Evolutionary conservation across 1,140 invertebrate species (phyloP).

Genomic region (Drosophila hydei): DNA sequence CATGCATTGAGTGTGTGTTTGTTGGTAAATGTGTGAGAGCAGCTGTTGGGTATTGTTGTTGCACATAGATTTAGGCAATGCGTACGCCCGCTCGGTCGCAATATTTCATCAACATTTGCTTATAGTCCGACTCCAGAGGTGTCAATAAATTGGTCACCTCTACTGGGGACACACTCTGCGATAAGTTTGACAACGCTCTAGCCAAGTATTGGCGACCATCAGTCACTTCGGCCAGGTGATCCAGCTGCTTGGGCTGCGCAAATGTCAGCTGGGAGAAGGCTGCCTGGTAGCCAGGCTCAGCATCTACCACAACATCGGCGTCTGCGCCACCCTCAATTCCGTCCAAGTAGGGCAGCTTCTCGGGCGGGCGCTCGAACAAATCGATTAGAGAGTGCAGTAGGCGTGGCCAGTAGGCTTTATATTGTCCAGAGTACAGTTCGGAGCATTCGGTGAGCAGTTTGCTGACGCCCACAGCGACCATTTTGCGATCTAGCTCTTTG

Average conservation of each 20-base stretch:
- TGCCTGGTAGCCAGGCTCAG: conserved; percentile 92
- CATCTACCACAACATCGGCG: conserved; percentile 86
- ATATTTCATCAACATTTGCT: conserved; percentile 80
- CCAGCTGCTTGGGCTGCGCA: conserved; percentile 89
- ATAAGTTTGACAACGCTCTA: conserved; percentile 87
- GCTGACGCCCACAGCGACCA: conserved; percentile 94
- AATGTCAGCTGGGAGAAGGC: conserved; percentile 94
- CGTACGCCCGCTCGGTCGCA: conserved; percentile 74
- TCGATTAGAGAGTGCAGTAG: conserved; percentile 90
- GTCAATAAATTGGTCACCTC: conserved; percentile 85
- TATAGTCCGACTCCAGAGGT: conserved; percentile 63
- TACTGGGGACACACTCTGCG: conserved; percentile 86
- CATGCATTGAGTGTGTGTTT: conserved; percentile 15
- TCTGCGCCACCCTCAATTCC: conserved; percentile 89
- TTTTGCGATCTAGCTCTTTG: conserved; percentile 92
- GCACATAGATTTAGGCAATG: conserved; percentile 50
- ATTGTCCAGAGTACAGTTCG: conserved; percentile 68
- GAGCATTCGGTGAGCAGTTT: conserved; percentile 92
- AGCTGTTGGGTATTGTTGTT: conserved; percentile 20
- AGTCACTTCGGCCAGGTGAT: conserved; percentile 87
- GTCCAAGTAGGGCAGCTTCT: conserved; percentile 88
- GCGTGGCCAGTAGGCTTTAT: conserved; percentile 81
- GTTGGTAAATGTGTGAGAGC: conserved; percentile 15
- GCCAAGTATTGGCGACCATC: conserved; percentile 89
- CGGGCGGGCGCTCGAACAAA: conserved; percentile 94